Evolutionary conservation across 2,888 invertebrate species (phyloP), one percentile per base, ranked within the genome.

Genomic region (Nasonia oneida): DNA sequence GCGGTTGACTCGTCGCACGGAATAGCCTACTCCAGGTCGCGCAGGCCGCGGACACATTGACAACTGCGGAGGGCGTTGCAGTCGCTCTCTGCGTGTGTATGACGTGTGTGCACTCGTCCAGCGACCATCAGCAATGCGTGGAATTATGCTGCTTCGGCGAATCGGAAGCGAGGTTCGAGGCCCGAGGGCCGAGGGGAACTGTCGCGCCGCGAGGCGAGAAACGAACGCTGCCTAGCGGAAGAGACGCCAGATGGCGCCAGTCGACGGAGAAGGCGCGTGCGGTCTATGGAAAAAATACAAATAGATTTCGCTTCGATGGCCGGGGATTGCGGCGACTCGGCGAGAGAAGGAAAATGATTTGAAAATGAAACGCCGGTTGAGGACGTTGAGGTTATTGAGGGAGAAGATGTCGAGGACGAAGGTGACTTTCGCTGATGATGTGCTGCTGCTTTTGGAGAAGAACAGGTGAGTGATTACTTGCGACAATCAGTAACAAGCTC

Each of bases 31-130:
- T 76, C 76, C 76, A 76, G 67, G 57, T 37, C 71, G 71, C 73
- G 73, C 73, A 23, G 42, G 14, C 73, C 71, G 71, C 39, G 18
- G 71, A 73, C 73, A 73, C 73, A 73, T 73, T 73, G 73, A 73
- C 73, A 42, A 37, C n/a, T 29, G 29, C 39, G n/a, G 64, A 71
- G 81, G 61, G 81, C 85, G 85, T 73, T 73, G 81, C 81, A 39
- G 64, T 81, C 85, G 81, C 37, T 5, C 15, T 10, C 74, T 8
- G 37, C 18, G 18, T 4, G 15, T 39, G 61, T 47, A 39, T 80
- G 53, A 75, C 67, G 75, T 42, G 23, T 47, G n/a, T 74, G 83
- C 42, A 42, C 15, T 29, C 33, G 29, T 73, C 1, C 37, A 37
- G n/a, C 10, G 64, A 2, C 23, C 23, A n/a, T n/a, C n/a, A 23